A percentile compares a stretch with the other conserved stretches of the same genome.
phyloP scores from a whole-genome alignment of 2,113 vertebrate genomes.

The Numida meleagris region DNA sequence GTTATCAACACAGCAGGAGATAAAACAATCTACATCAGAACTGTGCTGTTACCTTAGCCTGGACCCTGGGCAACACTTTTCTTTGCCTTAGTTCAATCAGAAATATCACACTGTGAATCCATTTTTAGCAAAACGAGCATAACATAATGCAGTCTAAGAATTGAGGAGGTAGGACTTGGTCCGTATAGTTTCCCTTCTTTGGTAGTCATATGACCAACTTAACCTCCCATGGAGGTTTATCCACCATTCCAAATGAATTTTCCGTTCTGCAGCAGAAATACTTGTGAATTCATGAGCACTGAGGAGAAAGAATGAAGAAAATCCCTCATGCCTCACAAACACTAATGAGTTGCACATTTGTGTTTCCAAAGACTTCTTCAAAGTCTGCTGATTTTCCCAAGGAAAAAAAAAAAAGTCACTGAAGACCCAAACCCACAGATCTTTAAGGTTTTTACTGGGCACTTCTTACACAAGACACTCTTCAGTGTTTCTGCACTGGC shows the following conservation, averaged over 20 bases:
- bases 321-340: background rate
- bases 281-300: background rate
- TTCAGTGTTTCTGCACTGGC: accelerated
- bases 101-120: background rate
- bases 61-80: background rate
- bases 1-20: background rate
- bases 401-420: background rate
- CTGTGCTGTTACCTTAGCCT: background rate
- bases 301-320: background rate
- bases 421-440: background rate
- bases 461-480: background rate
- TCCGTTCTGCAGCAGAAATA: background rate
- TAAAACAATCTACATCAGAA: background rate
- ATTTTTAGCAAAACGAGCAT: background rate
- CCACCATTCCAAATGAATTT: background rate
- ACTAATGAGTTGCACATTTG: background rate
- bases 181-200: background rate
- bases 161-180: accelerated
- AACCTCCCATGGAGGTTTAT: background rate
- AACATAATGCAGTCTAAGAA: background rate
- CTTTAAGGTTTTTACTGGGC: background rate
- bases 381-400: background rate
- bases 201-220: background rate
- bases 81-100: background rate
- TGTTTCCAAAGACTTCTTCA: background rate